Evolutionary conservation across 2,888 invertebrate species (phyloP), one percentile per base, ranked within the genome.

Genomic region (Aspidiotus destructor): DNA sequence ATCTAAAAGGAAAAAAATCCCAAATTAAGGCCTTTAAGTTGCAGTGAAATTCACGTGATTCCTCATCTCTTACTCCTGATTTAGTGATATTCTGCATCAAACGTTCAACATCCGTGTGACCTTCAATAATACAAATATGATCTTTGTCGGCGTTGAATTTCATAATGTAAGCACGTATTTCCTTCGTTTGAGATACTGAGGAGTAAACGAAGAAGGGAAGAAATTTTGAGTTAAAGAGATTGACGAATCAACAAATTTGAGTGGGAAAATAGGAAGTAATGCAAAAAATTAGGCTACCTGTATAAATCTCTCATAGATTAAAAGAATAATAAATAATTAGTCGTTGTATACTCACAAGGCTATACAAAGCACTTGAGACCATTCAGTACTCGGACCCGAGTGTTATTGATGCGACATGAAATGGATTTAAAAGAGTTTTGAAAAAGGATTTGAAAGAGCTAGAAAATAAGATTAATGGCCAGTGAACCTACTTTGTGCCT

Each of bases 121-220:
- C 80, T 73, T 85, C 83, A 79, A 87, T 78, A 74, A 87, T 84
- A 74, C 85, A 83, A 74, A 87, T 83, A 73, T 81, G 80, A 76
- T 83, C 81, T 72, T 82, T 81, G 72, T 78, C 75, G 74, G 80
- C 80, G 73, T 77, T 78, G 73, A 83, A 79, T 79, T 82, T 83
- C 83, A 83, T 83, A 73, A 11, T 61, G 8, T 8, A 48, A 3
- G 8, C n/a, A 11, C 10, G 10, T 17, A 28, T 28, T 3, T 3
- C 5, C 28, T 28, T 28, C 5, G 28, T 28, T 28, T 28, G 28
- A 28, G 28, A 28, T 28, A 3, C 28, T 28, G 28, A 1, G 28
- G 5, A 28, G 28, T 28, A 28, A 28, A 28, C 28, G 28, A 28
- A 28, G 28, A 28, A 5, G 28, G 5, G 28, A 28, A 28, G 28